Conservation (phyloP, 2,113 vertebrate species). For the Actenoides lindsayi region DNA sequence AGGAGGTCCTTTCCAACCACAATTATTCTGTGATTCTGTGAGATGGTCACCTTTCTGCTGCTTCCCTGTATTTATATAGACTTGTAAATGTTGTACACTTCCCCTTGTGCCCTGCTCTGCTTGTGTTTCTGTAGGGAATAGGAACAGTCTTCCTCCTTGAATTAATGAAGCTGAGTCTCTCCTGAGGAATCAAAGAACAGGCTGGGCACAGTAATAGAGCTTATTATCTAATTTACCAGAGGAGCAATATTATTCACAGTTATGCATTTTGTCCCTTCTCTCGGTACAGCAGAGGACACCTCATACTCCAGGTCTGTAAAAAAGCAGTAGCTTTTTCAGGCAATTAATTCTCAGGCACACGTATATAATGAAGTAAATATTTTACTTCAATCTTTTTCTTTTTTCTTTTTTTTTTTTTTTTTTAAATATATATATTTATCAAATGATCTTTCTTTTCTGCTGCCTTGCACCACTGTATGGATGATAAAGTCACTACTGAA, state of each 20-base stretch:
- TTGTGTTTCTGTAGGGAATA: not conserved
- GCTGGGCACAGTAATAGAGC: not conserved
- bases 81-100: not conserved
- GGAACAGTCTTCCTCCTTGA: not conserved
- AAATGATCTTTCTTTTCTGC: not conserved
- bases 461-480: not conserved
- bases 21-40: not conserved
- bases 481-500: not conserved
- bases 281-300: not conserved
- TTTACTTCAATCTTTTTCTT: not conserved
- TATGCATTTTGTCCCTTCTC: not conserved
- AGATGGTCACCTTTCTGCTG: not conserved
- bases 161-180: not conserved
- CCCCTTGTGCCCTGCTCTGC: not conserved
- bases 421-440: not conserved
- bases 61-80: not conserved
- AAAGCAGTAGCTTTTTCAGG: not conserved
- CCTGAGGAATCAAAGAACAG: not conserved
- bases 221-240: not conserved
- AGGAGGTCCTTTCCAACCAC: too few relatives aligned
- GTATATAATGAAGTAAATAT: not conserved
- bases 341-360: not conserved
- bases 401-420: not conserved
- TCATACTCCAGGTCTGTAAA: not conserved
- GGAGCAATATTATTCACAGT: not conserved